Base-by-base conservation (phyloP, 2,797 vertebrate species). In the Molossus alvarezi region DNA sequence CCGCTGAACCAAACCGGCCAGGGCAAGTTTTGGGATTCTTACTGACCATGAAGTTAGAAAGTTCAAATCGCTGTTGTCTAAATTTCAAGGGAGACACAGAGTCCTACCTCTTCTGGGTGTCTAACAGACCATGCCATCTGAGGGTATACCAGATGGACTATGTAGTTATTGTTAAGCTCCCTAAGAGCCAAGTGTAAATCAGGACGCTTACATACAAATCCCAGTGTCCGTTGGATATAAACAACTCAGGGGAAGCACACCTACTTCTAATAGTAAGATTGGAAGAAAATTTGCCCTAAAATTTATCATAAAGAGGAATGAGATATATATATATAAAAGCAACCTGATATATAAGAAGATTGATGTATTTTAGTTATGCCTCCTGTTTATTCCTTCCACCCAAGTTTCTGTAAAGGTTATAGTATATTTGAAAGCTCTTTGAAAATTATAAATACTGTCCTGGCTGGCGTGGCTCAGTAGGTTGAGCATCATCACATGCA, bases 251-350 rank as follows among this genome's bases (percentile, higher is more conserved):
- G 17, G 20, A 94, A 81, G 21, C n/a, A 55, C 15, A 58, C 23
- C 33, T 84, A 41, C n/a, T 95, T 80, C 13, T 62, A 25, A 55
- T 33, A n/a, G 29, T 75, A 18, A 79, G 11, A 84, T 57, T n/a
- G 48, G 33, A 87, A 88, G 60, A 10, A 79, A 81, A 91, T 94
- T 51, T 96, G 27, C 69, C 48, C 57, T 79, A 37, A 88, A 57
- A 6, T 37, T 73, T 23, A 12, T n/a, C 20, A 37, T 60, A 33
- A 72, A 80, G n/a, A 64, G 12, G 17, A 91, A 87, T 64, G 58
- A 48, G 9, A 53, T 81, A 60, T 37, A 15, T 69, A 84, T 94
- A 55, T 65, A 14, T 45, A 45, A 5, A 45, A 58, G 23, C 33
- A 62, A 62, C 23, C 27, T 91, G 9, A 62, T 58, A 41, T 25